Evolutionary conservation across 2,888 invertebrate genomes (phyloP), one percentile per base, ranked within the genome.

Genomic region (Lasius platythorax): DNA sequence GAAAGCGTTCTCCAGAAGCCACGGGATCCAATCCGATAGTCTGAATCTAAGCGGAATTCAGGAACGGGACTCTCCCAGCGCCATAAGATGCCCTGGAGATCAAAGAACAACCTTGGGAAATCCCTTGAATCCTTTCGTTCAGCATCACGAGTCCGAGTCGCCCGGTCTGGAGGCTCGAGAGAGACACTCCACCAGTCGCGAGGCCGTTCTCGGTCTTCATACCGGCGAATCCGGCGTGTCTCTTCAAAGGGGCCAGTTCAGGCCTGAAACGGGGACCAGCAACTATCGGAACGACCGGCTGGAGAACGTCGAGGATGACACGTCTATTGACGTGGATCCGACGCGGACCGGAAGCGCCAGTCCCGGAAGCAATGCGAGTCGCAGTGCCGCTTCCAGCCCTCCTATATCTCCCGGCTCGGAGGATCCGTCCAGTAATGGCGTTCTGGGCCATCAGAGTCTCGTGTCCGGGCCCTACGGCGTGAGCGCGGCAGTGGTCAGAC

Each of bases 401-500:
- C 98, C 98, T 0, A 98, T 98, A 67, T 98, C 98, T 12, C 98
- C 98, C 0, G 98, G 98, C 2, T 98, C 98, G 50, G 98, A 98
- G 93, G 98, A 97, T 74, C 97, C 91, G 1, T 86, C 85, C 23
- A 87, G 88, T 18, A 93, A 91, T 70, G 85, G 88, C 0, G 61
- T 87, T 4, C 18, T 83, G n/a, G 33, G 50, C 40, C 75, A 75
- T 33, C 75, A 75, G 75, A 66, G 53, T 30, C 75, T 74, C 15
- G 64, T 53, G 18, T 84, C 83, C 15, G 83, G 76, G 28, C 83
- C 87, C 9, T 78, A 89, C 3, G 90, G 88, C 23, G 70, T 90
- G 37, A 79, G 88, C 53, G 50, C 91, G 28, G 91, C 89, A 23
- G 92, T 93, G 12, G 90, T 93, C 68, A 91, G 93, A 58, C 94